Conservation (phyloP, 1,140 invertebrate genomes). For the Euschistus heros region DNA sequence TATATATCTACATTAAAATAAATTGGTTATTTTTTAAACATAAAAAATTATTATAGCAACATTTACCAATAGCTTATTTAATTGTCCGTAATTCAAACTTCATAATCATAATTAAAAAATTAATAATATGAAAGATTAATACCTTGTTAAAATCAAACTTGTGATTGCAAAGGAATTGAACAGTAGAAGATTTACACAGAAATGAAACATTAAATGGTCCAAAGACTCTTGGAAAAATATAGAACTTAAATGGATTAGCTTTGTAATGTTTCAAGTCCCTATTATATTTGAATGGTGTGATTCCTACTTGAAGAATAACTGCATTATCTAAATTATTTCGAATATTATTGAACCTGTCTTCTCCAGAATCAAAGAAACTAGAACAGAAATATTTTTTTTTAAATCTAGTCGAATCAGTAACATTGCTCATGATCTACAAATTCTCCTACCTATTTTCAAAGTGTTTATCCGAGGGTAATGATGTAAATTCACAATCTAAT, state of each 20-base stretch:
- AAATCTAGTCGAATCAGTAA: constrained; percentile 17
- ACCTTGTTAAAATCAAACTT: constrained; percentile 70
- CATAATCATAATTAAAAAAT: background rate
- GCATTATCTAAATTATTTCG: constrained; percentile 45
- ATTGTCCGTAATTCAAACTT: background rate
- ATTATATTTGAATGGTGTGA: constrained; percentile 48
- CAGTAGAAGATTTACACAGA: constrained; percentile 47
- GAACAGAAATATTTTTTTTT: constrained; percentile 33
- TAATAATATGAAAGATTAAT: constrained; percentile 29
- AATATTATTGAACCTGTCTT: constrained; percentile 49
- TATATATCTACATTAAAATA: constrained; percentile 24
- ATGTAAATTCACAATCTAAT: constrained; percentile 59
- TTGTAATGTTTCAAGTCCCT: constrained; percentile 43
- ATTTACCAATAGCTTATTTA: constrained; percentile 27
- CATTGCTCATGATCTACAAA: constrained; percentile 15
- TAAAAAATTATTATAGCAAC: too few relatives aligned
- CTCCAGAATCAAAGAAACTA: constrained; percentile 57
- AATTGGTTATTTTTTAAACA: background rate
- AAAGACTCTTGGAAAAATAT: constrained; percentile 50
- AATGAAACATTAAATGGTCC: constrained; percentile 46
- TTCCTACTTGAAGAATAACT: constrained; percentile 50
- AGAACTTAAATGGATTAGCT: constrained; percentile 52
- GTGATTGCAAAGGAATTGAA: constrained; percentile 51
- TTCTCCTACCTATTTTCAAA: constrained; percentile 41
- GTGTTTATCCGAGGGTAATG: constrained; percentile 40